Conservation (phyloP, 1,140 invertebrate species). For the Rhizoglyphus robini region DNA sequence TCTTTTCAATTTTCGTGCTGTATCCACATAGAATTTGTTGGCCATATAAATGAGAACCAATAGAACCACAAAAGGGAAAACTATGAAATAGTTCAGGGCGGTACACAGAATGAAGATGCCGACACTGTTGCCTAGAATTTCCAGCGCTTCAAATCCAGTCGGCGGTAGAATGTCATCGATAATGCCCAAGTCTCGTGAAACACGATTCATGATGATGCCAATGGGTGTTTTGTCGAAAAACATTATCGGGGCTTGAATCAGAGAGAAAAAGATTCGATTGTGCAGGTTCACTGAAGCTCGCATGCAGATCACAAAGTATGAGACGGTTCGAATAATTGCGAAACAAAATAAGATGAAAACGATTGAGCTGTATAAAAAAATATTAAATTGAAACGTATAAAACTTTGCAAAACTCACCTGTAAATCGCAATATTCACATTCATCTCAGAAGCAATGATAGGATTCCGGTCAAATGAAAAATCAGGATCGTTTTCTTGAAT, state of each 20-base stretch:
- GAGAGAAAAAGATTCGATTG: no score
- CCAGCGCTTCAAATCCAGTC: constrained; percentile 68
- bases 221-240: constrained; percentile 77
- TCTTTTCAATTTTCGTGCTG: constrained; percentile 71
- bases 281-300: constrained; percentile 61
- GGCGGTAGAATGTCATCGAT: no score
- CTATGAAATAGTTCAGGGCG: no score
- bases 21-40: constrained; percentile 58
- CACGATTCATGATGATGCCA: constrained; percentile 21
- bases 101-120: constrained; percentile 29
- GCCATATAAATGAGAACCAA: constrained; percentile 55
- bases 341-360: constrained; percentile 33
- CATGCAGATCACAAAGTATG: constrained; percentile 70
- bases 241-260: constrained; percentile 62
- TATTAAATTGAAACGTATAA: no score
- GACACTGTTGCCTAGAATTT: constrained; percentile 17
- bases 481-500: background rate
- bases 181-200: no score
- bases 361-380: background rate
- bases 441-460: background rate
- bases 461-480: background rate
- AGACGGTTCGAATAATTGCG: constrained; percentile 41
- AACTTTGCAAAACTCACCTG: no score
- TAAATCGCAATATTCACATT: background rate
- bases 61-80: constrained; percentile 46